Base-by-base conservation (phyloP, 2,888 invertebrate genomes). In the Eupelmus urozonus region DNA sequence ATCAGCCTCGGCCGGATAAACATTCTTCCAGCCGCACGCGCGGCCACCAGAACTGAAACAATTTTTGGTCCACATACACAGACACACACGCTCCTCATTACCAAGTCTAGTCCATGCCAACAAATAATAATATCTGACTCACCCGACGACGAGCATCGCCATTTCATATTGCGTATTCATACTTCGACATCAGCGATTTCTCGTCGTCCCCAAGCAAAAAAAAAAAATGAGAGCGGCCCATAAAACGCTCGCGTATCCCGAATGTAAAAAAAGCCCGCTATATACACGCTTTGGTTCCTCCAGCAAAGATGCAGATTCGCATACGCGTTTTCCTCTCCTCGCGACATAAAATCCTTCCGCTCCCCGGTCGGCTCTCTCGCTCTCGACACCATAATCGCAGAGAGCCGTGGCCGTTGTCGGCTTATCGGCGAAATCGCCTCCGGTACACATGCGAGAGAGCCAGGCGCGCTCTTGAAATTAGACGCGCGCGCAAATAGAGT, bases 401-500 rank as follows among this genome's bases (percentile, higher is more conserved):
- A 62, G 62, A 18, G 2, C 40, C 23, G 23, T 42, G 0, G 63
- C 25, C 13, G 20, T 4, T n/a, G 34, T 51, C 16, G 20, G 11
- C 65, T 63, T 73, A 74, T 66, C 65, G 18, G 73, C 29, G 34
- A 57, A 49, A 66, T 74, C 66, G 25, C 45, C 65, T 29, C 20
- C 7, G 23, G 27, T 40, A 23, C 55, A 53, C 51, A n/a, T n/a
- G 25, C n/a, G 16, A 11, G 23, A 25, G 7, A 29, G 27, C 25
- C 29, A 18, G 16, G 20, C 49, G 1, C 5, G 18, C 55, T 40
- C 63, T 63, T 55, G 59, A 62, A 75, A 75, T 75, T 60, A 71
- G 71, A 71, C 51, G 34, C 23, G 55, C 34, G 11, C 25, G 62
- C 62, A 73, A 81, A 78, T 80, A 80, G 76, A 78, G 76, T 76